phyloP scores from a whole-genome alignment of 1,140 invertebrate genomes.

The Lasaia peninsularis region DNA sequence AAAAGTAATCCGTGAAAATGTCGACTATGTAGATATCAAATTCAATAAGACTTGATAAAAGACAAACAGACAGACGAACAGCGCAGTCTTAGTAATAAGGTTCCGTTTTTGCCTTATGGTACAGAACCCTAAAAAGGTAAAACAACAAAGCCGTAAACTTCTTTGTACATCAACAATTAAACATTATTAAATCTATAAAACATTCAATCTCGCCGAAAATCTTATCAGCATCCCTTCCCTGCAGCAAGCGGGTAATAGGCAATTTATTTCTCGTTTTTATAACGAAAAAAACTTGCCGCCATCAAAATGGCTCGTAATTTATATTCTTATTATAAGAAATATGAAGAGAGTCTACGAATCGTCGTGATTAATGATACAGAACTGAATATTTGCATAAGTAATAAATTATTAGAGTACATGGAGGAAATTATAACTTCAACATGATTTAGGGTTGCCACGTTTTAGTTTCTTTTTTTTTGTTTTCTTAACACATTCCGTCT shows the following conservation, averaged over 20 bases:
- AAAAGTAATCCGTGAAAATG: no score
- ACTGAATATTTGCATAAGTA: slow-evolving; percentile 13
- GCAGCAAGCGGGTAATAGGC: slow-evolving; percentile 8
- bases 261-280: slow-evolving; percentile 13
- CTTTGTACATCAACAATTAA: slow-evolving; percentile 6
- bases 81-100: no score
- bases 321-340: slow-evolving; percentile 1
- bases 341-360: slow-evolving; percentile 13
- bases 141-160: background rate
- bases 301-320: slow-evolving; percentile 12
- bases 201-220: slow-evolving; percentile 9
- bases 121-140: no score
- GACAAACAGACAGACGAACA: no score
- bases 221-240: slow-evolving; percentile 11
- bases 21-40: no score
- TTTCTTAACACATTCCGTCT: no score
- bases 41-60: no score
- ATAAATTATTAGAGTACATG: slow-evolving; percentile 13
- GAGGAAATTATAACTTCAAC: slow-evolving; percentile 12
- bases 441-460: background rate
- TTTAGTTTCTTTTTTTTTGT: no score
- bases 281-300: slow-evolving; percentile 13
- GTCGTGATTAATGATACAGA: slow-evolving; percentile 11
- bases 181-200: slow-evolving; percentile 13
- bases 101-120: no score